Evolutionary conservation across 2,797 vertebrate genomes (phyloP).

Genomic region (Emydoidea blandingii): DNA sequence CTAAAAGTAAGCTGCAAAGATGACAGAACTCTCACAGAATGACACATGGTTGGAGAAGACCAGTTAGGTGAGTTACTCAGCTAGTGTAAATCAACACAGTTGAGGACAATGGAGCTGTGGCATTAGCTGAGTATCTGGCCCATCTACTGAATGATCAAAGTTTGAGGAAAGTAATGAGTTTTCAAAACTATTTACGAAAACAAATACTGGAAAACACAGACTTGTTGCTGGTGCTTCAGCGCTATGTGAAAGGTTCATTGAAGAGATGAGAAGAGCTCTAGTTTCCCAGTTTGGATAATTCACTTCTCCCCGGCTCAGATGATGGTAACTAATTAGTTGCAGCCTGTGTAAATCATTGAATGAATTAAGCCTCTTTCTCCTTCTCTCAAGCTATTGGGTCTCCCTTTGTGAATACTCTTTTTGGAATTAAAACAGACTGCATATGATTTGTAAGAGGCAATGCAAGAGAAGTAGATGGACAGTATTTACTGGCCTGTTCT

Average conservation of each 20-base stretch:
- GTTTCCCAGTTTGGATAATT: neutral
- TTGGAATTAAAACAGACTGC: neutral
- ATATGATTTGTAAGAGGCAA: neutral
- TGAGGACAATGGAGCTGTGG: neutral
- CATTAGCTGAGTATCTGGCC: neutral
- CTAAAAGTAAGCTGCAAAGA: neutral
- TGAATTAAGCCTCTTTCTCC: neutral
- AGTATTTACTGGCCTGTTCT: neutral
- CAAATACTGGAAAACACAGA: neutral
- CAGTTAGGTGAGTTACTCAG: neutral
- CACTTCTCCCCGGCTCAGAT: neutral
- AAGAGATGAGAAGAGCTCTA: neutral
- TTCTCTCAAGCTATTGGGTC: neutral
- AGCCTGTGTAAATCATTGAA: neutral
- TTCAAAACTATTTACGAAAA: neutral
- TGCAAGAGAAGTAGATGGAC: neutral
- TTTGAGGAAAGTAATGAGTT: neutral
- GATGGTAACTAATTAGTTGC: neutral
- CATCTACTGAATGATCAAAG: neutral
- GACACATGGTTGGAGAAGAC: neutral
- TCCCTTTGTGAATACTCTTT: neutral
- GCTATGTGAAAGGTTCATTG: neutral
- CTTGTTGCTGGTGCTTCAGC: neutral
- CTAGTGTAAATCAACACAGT: neutral
- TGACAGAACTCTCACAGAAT: neutral